A percentile compares a stretch with the other conserved stretches of the same genome.
Evolutionary conservation across 2,888 invertebrate species (phyloP).

Genomic region (Drosophila prostipennis): DNA sequence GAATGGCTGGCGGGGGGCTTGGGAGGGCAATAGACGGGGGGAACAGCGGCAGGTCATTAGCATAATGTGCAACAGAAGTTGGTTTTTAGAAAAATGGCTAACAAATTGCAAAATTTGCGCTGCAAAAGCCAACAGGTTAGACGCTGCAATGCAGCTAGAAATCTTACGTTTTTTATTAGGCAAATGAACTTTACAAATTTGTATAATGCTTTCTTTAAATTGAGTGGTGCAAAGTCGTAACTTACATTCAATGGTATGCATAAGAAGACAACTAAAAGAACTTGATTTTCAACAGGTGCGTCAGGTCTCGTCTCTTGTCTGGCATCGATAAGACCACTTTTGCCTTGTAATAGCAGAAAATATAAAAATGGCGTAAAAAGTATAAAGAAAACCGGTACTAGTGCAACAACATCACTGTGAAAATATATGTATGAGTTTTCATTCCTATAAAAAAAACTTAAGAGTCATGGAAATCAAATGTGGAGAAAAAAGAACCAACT

Average conservation of each 20-base stretch:
- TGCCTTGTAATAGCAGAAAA: conserved; percentile 47
- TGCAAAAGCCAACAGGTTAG: conserved; percentile 60
- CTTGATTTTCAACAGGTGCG: conserved; percentile 83
- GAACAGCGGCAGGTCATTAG: conserved; percentile 71
- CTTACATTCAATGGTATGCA: not conserved
- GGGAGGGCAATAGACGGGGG: conserved; percentile 1
- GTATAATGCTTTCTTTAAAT: not conserved
- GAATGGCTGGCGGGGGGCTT: conserved; percentile 13
- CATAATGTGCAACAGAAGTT: conserved; percentile 79
- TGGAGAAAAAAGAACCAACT: too few relatives aligned
- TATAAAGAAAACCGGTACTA: conserved; percentile 61
- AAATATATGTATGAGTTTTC: conserved; percentile 6
- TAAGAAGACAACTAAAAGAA: conserved; percentile 63
- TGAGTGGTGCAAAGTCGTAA: not conserved
- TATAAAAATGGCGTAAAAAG: conserved; percentile 20
- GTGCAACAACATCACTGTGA: conserved; percentile 46
- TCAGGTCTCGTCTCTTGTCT: conserved; percentile 49
- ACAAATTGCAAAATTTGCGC: conserved; percentile 68
- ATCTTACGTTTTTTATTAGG: too few relatives aligned
- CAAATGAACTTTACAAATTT: too few relatives aligned
- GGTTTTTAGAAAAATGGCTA: conserved; percentile 70
- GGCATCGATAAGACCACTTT: conserved; percentile 59
- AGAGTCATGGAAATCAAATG: too few relatives aligned
- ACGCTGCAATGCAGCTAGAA: not conserved
- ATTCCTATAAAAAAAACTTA: not conserved